Base-by-base conservation (phyloP, 2,797 vertebrate species). In the Myotis daubentonii region DNA sequence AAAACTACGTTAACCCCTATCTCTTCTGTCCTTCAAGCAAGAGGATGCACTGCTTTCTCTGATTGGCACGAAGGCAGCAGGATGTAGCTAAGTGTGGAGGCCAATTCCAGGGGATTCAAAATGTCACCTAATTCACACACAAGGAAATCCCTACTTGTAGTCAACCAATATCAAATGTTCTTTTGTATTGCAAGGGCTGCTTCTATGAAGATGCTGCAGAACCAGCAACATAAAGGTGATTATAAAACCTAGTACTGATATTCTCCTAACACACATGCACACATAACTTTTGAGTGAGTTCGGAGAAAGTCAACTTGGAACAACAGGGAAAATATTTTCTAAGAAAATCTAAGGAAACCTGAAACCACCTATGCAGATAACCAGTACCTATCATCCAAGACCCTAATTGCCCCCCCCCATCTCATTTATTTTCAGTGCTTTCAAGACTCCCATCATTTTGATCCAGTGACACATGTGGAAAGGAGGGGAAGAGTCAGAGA, bases 1-100 rank as follows among this genome's bases (percentile, higher is more conserved):
- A 47, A 83, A 97, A 80, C 94, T 92, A 97, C 94, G 30, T 95
- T 75, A 96, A 98, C 3, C 47, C 16, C 55, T 62, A 44, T 66
- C n/a, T 89, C 83, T 89, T 92, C 89, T 72, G 20, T 62, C 38
- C 17, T 94, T 95, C 62, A 85, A 80, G 57, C n/a, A 86, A 93
- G 12, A 81, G n/a, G 17, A 11, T 74, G 6, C 16, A 80, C 82
- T 66, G 8, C 51, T 91, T 86, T 94, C 66, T 92, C n/a, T 57
- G 51, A 79, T 19, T 55, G 55, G 36, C n/a, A 28, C 16, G 3
- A 68, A 93, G 66, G 41, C 23, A 87, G 33, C 86, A 95, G 33
- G 23, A 88, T 74, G 33, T 60, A 87, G 53, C 30, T 65, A 90
- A 95, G 12, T 15, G n/a, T 76, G 33, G n/a, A 82, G 68, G 74